Percentiles rank a stretch among this genome's conserved stretches.
Conservation (phyloP, 2,113 vertebrate species). For the Plotosus lineatus region DNA sequence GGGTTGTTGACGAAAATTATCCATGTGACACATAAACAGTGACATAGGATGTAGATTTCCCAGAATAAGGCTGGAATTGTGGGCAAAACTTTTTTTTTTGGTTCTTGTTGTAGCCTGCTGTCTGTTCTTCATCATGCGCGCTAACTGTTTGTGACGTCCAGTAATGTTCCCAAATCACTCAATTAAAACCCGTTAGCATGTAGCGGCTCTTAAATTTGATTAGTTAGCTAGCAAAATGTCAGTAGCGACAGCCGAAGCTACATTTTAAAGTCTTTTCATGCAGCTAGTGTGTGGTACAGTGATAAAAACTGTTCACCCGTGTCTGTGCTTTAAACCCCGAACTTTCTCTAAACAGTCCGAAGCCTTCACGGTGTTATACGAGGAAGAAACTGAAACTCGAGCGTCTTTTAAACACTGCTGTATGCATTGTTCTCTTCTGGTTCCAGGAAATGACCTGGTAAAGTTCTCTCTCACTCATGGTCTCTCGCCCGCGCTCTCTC, state of each 20-base stretch:
- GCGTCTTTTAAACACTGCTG: slow-evolving; percentile 18
- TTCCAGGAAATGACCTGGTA: slow-evolving; percentile 38
- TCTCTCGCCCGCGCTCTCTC: slow-evolving; percentile 10
- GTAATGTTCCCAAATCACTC: slow-evolving; percentile 40
- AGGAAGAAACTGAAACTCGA: slow-evolving; percentile 23
- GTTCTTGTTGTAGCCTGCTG: slow-evolving; percentile 15
- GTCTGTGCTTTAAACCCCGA: not conserved
- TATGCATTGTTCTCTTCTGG: slow-evolving; percentile 24
- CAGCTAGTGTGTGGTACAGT: slow-evolving; percentile 11
- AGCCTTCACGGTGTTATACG: not conserved
- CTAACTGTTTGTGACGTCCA: slow-evolving; percentile 31
- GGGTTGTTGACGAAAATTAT: not conserved
- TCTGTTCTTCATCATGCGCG: slow-evolving; percentile 10
- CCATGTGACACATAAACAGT: not conserved
- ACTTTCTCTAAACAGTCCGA: not conserved
- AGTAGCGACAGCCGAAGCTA: not conserved
- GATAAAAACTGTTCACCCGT: slow-evolving; percentile 6
- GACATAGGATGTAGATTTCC: slow-evolving; percentile 10
- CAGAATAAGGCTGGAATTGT: slow-evolving; percentile 20
- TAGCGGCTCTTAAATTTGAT: not conserved
- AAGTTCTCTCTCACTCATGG: not conserved
- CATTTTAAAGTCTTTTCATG: not conserved
- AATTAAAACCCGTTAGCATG: not conserved
- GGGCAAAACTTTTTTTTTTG: slow-evolving; percentile 24
- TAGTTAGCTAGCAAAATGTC: not conserved